Evolutionary conservation across 2,888 invertebrate genomes (phyloP), one percentile per base, ranked within the genome.

Genomic region (Eubasilissa splendida): DNA sequence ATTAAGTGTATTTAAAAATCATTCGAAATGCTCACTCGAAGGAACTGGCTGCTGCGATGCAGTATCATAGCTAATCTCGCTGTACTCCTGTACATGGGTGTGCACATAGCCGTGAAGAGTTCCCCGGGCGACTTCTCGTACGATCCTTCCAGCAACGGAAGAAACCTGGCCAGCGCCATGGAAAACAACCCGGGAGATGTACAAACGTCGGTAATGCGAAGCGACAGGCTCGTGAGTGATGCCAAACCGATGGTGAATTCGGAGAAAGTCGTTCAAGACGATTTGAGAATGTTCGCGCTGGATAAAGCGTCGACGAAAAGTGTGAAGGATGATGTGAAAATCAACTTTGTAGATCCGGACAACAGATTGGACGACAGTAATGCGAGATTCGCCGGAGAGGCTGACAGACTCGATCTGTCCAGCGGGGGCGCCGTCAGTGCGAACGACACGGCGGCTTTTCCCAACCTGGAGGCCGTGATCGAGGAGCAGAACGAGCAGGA

Each of bases 11-110:
- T 42, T 75, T 75, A 75, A 75, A 75, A 60, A 75, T 73, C 53
- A 53, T n/a, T 52, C 50, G 76, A 79, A 78, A 89, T 89, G 89
- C 88, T 92, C 84, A 88, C 90, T 80, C 89, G 92, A 83, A 92
- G 94, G 85, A 95, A 94, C 88, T 93, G 94, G 91, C 90, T 94
- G 88, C 92, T 95, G 87, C 92, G 94, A 85, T 93, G 94, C 87
- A 95, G 94, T 88, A 93, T 95, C 86, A 91, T 95, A 82, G 92
- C 94, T 85, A 95, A 95, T 87, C 91, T 95, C 84, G 94, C 93
- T 85, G 93, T 94, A 78, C 88, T 95, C 80, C 88, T 95, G 83
- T 95, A 95, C 88, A 93, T 94, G 84, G 94, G 94, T 85, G 91
- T 94, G 87, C 94, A 94, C 86, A 89, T 92, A 81, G 90, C 88